Evolutionary conservation across 2,888 invertebrate species (phyloP).

Genomic region (Tetranychus truncatus): DNA sequence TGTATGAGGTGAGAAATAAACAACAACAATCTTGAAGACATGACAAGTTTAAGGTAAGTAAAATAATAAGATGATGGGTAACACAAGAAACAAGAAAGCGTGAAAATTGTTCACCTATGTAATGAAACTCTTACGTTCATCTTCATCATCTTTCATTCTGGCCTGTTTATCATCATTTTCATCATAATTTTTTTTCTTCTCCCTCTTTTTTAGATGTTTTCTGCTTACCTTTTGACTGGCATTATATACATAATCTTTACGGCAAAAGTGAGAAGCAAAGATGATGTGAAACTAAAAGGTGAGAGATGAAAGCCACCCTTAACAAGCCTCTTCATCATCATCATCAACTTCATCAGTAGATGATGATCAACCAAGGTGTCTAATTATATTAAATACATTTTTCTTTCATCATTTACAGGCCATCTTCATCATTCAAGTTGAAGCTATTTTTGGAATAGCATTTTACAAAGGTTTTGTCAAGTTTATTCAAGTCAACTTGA

Average conservation of each 20-base stretch:
- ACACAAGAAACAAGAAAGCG: not conserved
- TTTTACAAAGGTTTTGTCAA: not conserved
- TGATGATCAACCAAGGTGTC: not conserved
- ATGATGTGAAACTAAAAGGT: not conserved
- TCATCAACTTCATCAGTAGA: not conserved
- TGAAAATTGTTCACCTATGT: slow-evolving; percentile 1
- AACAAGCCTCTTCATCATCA: slow-evolving; percentile 1
- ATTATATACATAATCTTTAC: not conserved
- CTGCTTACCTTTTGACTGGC: not conserved
- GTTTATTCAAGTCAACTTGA: not conserved
- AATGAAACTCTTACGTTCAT: not conserved
- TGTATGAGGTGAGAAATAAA: not conserved
- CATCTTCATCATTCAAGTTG: too few relatives aligned
- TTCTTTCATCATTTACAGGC: too few relatives aligned
- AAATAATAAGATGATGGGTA: not conserved
- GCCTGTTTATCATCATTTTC: not conserved
- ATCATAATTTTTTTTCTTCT: not conserved
- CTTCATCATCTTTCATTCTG: not conserved
- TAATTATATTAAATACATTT: not conserved
- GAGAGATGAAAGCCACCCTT: not conserved
- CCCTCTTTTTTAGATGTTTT: too few relatives aligned
- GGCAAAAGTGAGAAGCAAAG: not conserved
- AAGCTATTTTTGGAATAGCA: too few relatives aligned
- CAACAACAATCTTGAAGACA: not conserved
- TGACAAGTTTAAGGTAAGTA: not conserved